Evolutionary conservation across 2,888 invertebrate species (phyloP).

Genomic region (Aphidoletes aphidimyza): DNA sequence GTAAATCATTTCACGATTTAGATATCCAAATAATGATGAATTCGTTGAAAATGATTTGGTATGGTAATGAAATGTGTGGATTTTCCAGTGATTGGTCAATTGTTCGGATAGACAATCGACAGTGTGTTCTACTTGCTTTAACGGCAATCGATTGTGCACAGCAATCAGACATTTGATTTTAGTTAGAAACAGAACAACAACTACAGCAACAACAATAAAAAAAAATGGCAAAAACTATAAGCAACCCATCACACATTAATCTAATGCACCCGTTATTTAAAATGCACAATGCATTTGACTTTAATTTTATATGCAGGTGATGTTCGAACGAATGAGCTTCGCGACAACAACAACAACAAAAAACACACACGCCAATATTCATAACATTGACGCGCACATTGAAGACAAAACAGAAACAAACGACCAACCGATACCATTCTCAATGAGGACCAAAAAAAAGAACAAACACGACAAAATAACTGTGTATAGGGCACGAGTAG

Average conservation of each 20-base stretch:
- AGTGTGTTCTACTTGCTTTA: background rate
- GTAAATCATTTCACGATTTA: background rate
- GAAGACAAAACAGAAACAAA: background rate
- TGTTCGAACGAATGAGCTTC: background rate
- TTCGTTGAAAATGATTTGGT: background rate
- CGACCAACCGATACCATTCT: background rate
- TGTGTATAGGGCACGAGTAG: background rate
- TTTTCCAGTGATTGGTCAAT: background rate
- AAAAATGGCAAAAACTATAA: no score
- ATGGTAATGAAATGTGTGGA: background rate
- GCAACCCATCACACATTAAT: background rate
- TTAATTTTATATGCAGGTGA: conserved; percentile 8
- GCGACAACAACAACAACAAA: background rate
- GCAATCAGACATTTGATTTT: no score
- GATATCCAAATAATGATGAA: background rate
- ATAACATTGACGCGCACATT: background rate
- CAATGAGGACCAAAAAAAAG: background rate
- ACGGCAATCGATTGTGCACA: background rate
- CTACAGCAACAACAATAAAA: no score
- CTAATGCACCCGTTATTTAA: background rate
- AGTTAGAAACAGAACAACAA: no score
- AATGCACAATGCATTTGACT: conserved; percentile 5
- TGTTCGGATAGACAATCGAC: background rate
- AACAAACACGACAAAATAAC: background rate
- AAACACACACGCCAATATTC: no score